Evolutionary conservation across 2,113 vertebrate genomes (phyloP).

Genomic region (Delphinapterus leucas): DNA sequence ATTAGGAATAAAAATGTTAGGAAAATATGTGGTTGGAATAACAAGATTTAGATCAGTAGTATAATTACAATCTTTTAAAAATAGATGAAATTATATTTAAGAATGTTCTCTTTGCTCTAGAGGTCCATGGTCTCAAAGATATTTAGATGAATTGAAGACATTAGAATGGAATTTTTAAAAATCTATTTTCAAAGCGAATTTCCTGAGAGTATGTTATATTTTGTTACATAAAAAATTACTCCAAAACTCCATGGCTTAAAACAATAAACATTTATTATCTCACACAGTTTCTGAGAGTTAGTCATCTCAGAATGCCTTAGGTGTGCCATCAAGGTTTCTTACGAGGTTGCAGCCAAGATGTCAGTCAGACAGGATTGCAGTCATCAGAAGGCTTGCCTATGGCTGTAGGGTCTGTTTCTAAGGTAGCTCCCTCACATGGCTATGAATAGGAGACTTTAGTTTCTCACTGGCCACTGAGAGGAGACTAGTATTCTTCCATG

Average conservation of each 20-base stretch:
- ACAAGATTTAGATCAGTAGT: background rate
- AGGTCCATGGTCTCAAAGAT: background rate
- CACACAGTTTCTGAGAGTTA: background rate
- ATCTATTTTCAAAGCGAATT: background rate
- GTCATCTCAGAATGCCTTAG: background rate
- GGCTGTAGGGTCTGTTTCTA: background rate
- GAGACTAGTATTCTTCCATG: background rate
- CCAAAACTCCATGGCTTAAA: background rate
- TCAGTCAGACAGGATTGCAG: background rate
- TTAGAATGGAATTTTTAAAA: background rate
- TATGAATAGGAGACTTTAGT: background rate
- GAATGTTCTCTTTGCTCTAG: background rate
- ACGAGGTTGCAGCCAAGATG: background rate
- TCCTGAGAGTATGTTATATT: background rate
- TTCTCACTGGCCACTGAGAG: background rate
- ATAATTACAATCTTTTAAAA: background rate
- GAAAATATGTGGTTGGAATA: background rate
- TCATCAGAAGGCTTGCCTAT: background rate
- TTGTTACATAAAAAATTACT: background rate
- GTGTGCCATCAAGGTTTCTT: background rate
- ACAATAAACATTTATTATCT: background rate
- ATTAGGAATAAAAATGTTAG: background rate
- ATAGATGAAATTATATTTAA: background rate
- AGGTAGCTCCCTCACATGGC: background rate
- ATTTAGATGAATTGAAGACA: background rate